Evolutionary conservation across 2,797 vertebrate genomes (phyloP).

Genomic region (Varecia variegata): DNA sequence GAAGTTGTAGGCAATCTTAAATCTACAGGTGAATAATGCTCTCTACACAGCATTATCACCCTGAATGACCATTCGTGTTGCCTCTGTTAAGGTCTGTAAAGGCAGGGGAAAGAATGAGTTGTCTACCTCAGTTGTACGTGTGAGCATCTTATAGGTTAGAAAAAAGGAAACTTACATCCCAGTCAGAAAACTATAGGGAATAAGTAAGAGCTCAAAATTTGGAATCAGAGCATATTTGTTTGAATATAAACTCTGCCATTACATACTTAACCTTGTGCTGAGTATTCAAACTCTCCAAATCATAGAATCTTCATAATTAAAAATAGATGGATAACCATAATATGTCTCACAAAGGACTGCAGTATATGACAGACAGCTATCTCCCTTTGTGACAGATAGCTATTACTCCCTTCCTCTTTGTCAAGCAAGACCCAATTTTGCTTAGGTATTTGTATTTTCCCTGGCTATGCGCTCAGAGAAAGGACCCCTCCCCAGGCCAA

Average conservation of each 20-base stretch:
- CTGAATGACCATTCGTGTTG: neutral
- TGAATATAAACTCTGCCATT: neutral
- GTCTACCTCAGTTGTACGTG: neutral
- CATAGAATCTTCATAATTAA: neutral
- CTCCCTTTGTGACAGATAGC: neutral
- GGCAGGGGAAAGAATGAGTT: neutral
- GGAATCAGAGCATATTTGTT: neutral
- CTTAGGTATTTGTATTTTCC: neutral
- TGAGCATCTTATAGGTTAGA: neutral
- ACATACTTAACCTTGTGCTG: neutral
- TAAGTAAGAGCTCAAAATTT: neutral
- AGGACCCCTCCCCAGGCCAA: neutral
- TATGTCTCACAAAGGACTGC: neutral
- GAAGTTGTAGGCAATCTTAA: neutral
- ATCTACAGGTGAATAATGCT: conserved; percentile 6
- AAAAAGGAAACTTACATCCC: neutral
- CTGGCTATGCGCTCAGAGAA: neutral
- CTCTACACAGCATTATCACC: neutral
- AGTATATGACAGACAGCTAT: neutral
- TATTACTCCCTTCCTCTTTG: neutral
- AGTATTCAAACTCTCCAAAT: neutral
- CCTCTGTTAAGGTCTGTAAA: neutral
- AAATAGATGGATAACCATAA: neutral
- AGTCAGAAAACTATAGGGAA: neutral
- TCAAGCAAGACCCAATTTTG: neutral